These are phyloP conservation scores for Pangasius krempfi DNA, from an alignment of 2,797 vertebrate genomes.

Conservation along the genomic window DNA sequence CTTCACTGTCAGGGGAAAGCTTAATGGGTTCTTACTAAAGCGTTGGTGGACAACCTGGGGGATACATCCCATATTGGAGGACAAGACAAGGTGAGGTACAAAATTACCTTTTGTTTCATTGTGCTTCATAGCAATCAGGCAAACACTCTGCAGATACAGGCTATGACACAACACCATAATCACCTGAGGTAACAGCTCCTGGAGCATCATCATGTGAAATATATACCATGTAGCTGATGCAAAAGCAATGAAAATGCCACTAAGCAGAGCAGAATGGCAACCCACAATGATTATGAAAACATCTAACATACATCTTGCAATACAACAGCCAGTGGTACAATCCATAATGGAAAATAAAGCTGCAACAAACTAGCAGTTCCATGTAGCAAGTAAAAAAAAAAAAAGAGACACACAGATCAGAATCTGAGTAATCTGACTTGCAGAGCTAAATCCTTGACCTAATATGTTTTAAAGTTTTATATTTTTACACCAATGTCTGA, in stretches of 20 bases:
- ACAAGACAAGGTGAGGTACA: constrained; percentile 6
- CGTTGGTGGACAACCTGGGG: constrained; percentile 25
- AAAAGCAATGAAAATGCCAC: constrained; percentile 1
- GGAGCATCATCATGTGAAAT: not conserved
- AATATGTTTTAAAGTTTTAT: not conserved
- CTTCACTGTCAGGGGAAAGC: not conserved
- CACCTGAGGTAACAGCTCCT: not conserved
- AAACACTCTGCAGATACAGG: constrained; percentile 1
- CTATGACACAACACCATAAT: constrained; percentile 6
- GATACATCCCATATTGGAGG: not conserved
- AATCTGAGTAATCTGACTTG: not conserved
- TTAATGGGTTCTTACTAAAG: not conserved
- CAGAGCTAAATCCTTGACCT: not conserved
- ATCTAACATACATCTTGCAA: not conserved
- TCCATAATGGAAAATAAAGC: not conserved
- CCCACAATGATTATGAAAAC: not conserved
- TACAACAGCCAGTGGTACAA: not conserved
- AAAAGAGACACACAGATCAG: not conserved
- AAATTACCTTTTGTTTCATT: constrained; percentile 23
- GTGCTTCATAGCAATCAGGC: not conserved
- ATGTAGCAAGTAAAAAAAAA: not conserved
- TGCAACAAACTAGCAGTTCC: not conserved
- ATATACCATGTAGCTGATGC: constrained; percentile 22
- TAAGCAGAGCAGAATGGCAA: not conserved
- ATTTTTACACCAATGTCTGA: not conserved